Base-by-base conservation (phyloP, 2,888 invertebrate genomes). In the Tricholauxania praeusta region DNA sequence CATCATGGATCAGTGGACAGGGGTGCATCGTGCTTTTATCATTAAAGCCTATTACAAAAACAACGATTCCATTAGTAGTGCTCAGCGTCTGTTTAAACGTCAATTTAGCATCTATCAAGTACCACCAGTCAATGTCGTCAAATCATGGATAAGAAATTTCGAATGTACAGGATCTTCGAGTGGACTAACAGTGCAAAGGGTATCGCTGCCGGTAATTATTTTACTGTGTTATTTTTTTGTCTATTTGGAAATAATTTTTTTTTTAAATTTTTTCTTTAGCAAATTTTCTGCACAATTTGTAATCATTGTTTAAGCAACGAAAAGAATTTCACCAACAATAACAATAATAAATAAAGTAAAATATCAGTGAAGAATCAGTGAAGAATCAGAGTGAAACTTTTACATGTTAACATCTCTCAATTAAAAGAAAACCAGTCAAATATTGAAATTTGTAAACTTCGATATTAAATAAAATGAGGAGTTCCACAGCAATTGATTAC, bases 1-100 rank as follows among this genome's bases (percentile, higher is more conserved):
- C 73, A 77, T 71, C 78, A 83, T 83, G 83, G 83, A 83, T 78
- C 82, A 83, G 81, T 83, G 83, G 83, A 83, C 84, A 77, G 83
- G 83, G 75, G 84, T 84, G 72, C 83, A 83, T 80, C 84, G 83
- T 12, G 83, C 83, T 53, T 83, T 82, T 64, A 77, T 84, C 65
- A 83, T 83, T 28, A 81, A 82, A 47, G 77, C 84, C 65, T 83
- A 83, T 67, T 83, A 83, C 69, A 82, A 82, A 76, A 83, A 82
- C 59, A 83, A 83, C 70, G 83, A 83, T 76, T 84, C 83, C 68
- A 82, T 82, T 52, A 80, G 79, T 64, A 74, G 78, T 17, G 84
- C 84, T 2, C 83, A 83, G 76, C 75, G 84, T n/a, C 62, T 81
- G 28, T 83, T 83, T 3, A 84, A 84, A 72, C 80, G 84, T 48